A percentile compares a stretch with the other conserved stretches of the same genome.
These are phyloP conservation scores for Platycheirus albimanus DNA, from an alignment of 2,888 invertebrate species.

Conservation along the genomic window DNA sequence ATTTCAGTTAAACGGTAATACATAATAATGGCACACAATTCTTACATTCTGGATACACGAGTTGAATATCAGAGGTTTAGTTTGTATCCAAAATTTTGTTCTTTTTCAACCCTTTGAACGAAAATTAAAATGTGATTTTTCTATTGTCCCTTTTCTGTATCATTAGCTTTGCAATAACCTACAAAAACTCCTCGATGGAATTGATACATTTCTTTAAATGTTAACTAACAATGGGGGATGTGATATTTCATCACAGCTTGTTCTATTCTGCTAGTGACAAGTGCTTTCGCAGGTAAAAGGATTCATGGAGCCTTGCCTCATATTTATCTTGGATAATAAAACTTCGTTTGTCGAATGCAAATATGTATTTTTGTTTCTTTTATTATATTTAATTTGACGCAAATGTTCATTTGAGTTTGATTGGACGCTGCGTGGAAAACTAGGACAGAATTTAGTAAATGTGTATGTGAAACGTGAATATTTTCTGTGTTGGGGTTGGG, in stretches of 20 bases:
- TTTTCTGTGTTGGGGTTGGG: background rate
- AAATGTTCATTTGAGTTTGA: conserved; percentile 29
- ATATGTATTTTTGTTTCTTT: conserved; percentile 54
- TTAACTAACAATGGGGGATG: conserved; percentile 58
- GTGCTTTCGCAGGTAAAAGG: conserved; percentile 51
- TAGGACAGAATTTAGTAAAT: conserved; percentile 7
- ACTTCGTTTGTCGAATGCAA: conserved; percentile 58
- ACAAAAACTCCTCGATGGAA: conserved; percentile 19
- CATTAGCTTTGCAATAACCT: conserved; percentile 32
- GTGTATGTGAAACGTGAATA: background rate
- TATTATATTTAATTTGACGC: conserved; percentile 47
- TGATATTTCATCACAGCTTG: conserved; percentile 63
- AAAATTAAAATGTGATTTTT: conserved; percentile 41
- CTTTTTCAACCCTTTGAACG: too few species aligned
- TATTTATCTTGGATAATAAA: conserved; percentile 59
- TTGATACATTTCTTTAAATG: conserved; percentile 51
- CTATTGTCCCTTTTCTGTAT: background rate
- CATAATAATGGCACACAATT: too few species aligned
- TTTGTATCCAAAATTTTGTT: too few species aligned
- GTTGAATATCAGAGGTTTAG: too few species aligned
- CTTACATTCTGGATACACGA: too few species aligned
- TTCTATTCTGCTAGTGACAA: conserved; percentile 67
- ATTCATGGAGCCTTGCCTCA: conserved; percentile 33
- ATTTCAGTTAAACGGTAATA: too few species aligned
- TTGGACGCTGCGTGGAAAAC: background rate